These are phyloP conservation scores for Clarias laeviceps DNA, from an alignment of 2,797 vertebrate genomes.

Conservation along the genomic window DNA sequence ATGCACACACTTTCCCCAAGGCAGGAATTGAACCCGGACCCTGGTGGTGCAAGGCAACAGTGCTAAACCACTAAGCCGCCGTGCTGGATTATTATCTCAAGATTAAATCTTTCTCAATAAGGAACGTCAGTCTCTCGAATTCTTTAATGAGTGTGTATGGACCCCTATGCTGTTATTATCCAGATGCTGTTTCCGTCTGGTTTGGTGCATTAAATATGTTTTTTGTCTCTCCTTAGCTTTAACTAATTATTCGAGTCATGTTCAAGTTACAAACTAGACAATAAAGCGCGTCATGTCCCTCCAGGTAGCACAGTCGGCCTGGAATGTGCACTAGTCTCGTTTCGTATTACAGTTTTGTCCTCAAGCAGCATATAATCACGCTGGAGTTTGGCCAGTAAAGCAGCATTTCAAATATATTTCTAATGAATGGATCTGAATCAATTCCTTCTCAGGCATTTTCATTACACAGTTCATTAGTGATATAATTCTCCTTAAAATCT, in stretches of 20 bases:
- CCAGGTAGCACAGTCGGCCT: slow-evolving; percentile 35
- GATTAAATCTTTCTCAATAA: not conserved
- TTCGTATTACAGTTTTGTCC: slow-evolving; percentile 46
- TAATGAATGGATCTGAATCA: slow-evolving; percentile 55
- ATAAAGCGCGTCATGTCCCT: slow-evolving; percentile 10
- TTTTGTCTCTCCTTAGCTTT: slow-evolving; percentile 29
- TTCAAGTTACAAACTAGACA: slow-evolving; percentile 31
- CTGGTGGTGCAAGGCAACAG: too few species aligned
- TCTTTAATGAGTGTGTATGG: not conserved
- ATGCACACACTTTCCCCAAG: too few species aligned
- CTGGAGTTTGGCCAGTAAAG: slow-evolving; percentile 46
- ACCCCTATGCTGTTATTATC: slow-evolving; percentile 1
- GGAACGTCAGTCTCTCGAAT: slow-evolving; percentile 3
- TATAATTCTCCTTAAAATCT: slow-evolving; percentile 57
- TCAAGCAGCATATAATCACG: slow-evolving; percentile 35
- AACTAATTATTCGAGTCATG: slow-evolving; percentile 31
- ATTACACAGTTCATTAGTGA: slow-evolving; percentile 62
- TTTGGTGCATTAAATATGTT: slow-evolving; percentile 16
- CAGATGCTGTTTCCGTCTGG: not conserved
- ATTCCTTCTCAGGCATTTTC: slow-evolving; percentile 56
- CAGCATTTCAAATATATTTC: slow-evolving; percentile 53
- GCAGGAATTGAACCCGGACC: too few species aligned
- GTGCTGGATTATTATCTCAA: not conserved
- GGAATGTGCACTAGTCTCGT: slow-evolving; percentile 33
- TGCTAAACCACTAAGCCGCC: too few species aligned